Conservation (phyloP, 2,113 vertebrate species). For the Dascyllus trimaculatus region DNA sequence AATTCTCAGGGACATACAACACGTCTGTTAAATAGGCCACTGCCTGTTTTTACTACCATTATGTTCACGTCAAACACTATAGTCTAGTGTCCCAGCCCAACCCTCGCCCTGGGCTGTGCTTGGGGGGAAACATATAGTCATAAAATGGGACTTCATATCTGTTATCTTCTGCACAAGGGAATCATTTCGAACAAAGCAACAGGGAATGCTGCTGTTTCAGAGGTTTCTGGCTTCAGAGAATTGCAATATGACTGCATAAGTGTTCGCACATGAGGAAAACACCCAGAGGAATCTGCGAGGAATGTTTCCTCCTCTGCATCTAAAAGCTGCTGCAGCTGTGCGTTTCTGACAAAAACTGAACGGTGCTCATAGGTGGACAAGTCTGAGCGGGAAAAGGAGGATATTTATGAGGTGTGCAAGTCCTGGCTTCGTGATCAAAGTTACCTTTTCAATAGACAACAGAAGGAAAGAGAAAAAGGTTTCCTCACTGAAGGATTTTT, state of each 20-base stretch:
- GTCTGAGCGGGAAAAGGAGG: conserved; percentile 30
- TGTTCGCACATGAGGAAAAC: conserved; percentile 35
- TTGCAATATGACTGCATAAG: conserved; percentile 11
- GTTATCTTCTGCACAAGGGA: background rate
- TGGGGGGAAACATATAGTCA: conserved; percentile 2
- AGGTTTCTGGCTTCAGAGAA: conserved; percentile 49
- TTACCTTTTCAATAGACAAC: conserved; percentile 24
- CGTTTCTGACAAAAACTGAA: background rate
- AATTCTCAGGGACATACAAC: background rate
- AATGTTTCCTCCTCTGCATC: background rate
- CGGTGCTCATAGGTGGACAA: conserved; percentile 22
- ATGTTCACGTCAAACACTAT: background rate
- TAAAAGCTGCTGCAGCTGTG: background rate
- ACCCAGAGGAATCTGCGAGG: conserved; percentile 2
- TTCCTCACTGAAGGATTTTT: background rate
- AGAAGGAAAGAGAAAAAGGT: background rate
- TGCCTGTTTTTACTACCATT: background rate
- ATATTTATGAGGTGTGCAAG: background rate
- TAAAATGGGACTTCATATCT: conserved; percentile 2
- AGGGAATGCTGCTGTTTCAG: conserved; percentile 34
- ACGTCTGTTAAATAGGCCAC: conserved; percentile 5
- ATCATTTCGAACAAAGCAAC: background rate
- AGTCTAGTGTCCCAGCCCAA: conserved; percentile 5
- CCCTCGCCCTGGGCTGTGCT: conserved; percentile 22
- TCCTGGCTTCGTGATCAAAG: conserved; percentile 1